Evolutionary conservation across 2,888 invertebrate species (phyloP), one percentile per base, ranked within the genome.

Genomic region (Peribatodes rhomboidaria): DNA sequence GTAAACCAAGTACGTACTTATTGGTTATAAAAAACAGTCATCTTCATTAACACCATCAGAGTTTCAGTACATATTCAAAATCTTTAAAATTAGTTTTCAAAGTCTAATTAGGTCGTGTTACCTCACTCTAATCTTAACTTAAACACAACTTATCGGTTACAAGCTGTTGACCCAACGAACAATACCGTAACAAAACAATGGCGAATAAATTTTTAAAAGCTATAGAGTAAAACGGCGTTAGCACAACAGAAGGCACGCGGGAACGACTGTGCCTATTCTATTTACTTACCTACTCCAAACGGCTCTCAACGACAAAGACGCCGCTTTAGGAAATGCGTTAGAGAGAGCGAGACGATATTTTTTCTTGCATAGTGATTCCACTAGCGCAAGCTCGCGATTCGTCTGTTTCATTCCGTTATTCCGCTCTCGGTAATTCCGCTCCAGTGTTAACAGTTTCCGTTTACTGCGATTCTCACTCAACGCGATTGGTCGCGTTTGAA

Each of bases 391-490:
- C 50, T 35, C 70, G 70, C 69, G 47, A 27, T 41, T 47, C 47
- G 39, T 75, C 72, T 65, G 52, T 47, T 54, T 54, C 42, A 35
- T 66, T 66, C 54, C 49, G 67, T 65, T 59, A 67, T 82, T 82
- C 78, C 76, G 80, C 67, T 70, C 79, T 80, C 78, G 76, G 81
- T 85, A 54, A 67, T 82, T 82, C 78, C 78, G 79, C 80, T 81
- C 80, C 81, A 75, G 75, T 80, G 78, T 82, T 84, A 84, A 84
- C 84, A 78, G 85, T 85, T 85, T 88, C 87, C 86, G 72, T 86
- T 88, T 89, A 89, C 85, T 79, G 85, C 82, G 79, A 75, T 82
- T 86, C 84, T 88, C 86, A 89, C 90, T 90, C 87, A 86, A 82
- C 72, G 76, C 84, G 83, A 90, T 90, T 90, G 90, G 86, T 88